Evolutionary conservation across 2,888 invertebrate genomes (phyloP).

Genomic region (Cephalotes varians): DNA sequence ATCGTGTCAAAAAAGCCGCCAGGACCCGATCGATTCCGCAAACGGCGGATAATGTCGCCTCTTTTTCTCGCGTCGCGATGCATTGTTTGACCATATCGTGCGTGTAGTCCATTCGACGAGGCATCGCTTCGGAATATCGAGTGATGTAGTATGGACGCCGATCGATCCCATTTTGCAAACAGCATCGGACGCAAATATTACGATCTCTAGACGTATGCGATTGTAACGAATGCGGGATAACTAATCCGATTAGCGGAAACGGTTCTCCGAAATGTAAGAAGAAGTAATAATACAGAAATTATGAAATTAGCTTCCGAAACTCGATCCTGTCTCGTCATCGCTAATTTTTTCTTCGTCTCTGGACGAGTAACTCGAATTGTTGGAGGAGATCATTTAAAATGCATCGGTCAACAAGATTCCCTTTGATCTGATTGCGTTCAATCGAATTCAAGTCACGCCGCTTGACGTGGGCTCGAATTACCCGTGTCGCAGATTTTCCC

Average conservation of each 20-base stretch:
- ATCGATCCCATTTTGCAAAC: not conserved
- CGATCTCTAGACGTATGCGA: no score
- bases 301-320: not conserved
- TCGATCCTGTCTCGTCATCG: not conserved
- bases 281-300: not conserved
- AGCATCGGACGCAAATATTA: not conserved
- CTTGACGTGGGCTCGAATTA: not conserved
- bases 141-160: not conserved
- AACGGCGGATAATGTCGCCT: conserved; percentile 53
- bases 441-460: conserved; percentile 2
- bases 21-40: conserved; percentile 46
- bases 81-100: conserved; percentile 63
- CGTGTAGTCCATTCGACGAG: not conserved
- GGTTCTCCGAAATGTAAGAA: not conserved
- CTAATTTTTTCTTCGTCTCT: not conserved
- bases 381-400: not conserved
- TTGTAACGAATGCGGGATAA: no score
- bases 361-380: no score
- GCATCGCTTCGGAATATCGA: not conserved
- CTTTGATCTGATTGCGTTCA: not conserved
- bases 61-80: conserved; percentile 55
- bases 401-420: not conserved
- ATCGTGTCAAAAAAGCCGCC: conserved; percentile 51
- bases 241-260: no score
- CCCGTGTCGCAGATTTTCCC: not conserved